phyloP scores from a whole-genome alignment of 1,140 invertebrate species.

The Mylabris phalerata region DNA sequence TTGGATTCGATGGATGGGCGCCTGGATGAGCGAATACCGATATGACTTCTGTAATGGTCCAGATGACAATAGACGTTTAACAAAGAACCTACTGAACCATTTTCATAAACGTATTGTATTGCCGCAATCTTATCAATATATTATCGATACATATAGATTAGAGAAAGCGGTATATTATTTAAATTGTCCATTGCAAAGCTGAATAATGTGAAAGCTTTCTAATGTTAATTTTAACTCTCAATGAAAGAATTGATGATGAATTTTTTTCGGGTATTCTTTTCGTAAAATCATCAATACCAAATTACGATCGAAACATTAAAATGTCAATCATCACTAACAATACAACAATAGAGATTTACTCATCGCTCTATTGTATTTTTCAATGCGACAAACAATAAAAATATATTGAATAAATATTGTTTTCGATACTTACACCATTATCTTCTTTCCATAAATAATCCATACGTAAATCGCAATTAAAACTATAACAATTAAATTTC shows the following conservation, averaged over 20 bases:
- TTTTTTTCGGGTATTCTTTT: too few species aligned
- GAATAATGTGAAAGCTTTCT: too few species aligned
- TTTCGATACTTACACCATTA: too few species aligned
- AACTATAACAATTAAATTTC: too few species aligned
- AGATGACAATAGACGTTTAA: conserved; percentile 36
- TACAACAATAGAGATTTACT: conserved; percentile 11
- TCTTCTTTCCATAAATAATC: too few species aligned
- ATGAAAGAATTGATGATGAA: too few species aligned
- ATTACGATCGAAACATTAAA: conserved; percentile 15
- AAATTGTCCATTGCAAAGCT: too few species aligned
- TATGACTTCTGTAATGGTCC: conserved; percentile 36
- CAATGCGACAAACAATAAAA: too few species aligned
- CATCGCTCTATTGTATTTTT: conserved; percentile 4
- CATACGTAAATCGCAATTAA: too few species aligned
- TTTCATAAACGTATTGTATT: conserved; percentile 39
- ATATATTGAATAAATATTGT: too few species aligned
- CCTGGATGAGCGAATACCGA: conserved; percentile 17
- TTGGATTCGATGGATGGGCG: conserved; percentile 23
- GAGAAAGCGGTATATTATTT: too few species aligned
- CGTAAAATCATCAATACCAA: not conserved
- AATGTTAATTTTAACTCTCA: too few species aligned
- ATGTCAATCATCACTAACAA: conserved; percentile 15
- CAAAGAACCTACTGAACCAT: conserved; percentile 38
- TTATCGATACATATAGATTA: not conserved
- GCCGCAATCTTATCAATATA: conserved; percentile 17